Evolutionary conservation across 2,888 invertebrate species (phyloP), one percentile per base, ranked within the genome.

Genomic region (Gibbula magus): DNA sequence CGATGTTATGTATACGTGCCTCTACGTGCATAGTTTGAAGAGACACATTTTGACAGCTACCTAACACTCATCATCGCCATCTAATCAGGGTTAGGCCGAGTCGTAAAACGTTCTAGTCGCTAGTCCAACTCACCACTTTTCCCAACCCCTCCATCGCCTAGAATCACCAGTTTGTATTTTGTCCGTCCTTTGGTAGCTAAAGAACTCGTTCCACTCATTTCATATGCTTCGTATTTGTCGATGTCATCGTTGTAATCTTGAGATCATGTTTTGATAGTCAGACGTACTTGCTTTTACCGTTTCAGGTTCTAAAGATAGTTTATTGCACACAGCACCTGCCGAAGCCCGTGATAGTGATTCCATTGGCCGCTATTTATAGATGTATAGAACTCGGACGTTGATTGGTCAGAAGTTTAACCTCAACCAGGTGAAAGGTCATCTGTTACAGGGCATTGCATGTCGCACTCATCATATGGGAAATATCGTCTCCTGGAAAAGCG

Each of bases 111-210:
- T n/a, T n/a, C 45, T 45, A 45, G 45, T 45, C 45, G 45, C 45
- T 45, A 80, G 18, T 22, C 32, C 45, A 8, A 81, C 90, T 92
- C 93, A 95, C 96, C 96, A 92, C 97, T 97, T 94, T 97, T 97
- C 91, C 97, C 97, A 87, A 97, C 97, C 85, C 97, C 97, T 70
- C 97, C 97, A 93, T 97, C 97, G 74, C 97, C 97, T 79, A 97
- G 94, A 88, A 97, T 97, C 84, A 97, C 97, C 91, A 97, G 96
- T 94, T 97, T 97, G 94, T 96, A 97, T 86, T 86, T 86, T 73
- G 86, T 85, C 75, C 81, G 82, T 45, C 82, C 80, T 79, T 79
- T 81, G 35, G 52, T 51, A 8, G 39, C 51, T 16, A 25, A 74
- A 51, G 74, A 25, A 51, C 22, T 25, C 51, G 74, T 51, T 25